Evolutionary conservation across 2,888 invertebrate species (phyloP).

Genomic region (Criorhina ranunculi): DNA sequence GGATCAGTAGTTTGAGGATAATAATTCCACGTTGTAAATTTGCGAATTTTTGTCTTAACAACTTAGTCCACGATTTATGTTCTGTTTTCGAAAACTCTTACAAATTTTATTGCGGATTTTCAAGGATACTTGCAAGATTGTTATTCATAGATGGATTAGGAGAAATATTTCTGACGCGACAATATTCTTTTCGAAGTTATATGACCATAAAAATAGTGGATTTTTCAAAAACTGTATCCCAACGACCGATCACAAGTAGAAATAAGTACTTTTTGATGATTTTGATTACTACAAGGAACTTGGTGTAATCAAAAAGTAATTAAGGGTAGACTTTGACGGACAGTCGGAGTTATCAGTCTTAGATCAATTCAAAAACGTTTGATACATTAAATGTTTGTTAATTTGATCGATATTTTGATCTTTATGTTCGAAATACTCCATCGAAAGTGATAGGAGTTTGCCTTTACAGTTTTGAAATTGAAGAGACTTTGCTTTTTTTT

Average conservation of each 20-base stretch:
- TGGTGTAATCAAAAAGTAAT: not conserved
- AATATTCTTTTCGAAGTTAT: not conserved
- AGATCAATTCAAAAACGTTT: too few relatives aligned
- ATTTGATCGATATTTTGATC: not conserved
- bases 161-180: not conserved
- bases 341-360: too few relatives aligned
- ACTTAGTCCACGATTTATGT: not conserved
- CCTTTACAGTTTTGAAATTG: not conserved
- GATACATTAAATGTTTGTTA: too few relatives aligned
- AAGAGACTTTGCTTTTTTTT: not conserved
- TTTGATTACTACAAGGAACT: too few relatives aligned
- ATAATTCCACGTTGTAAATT: not conserved
- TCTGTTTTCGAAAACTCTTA: too few relatives aligned
- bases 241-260: not conserved
- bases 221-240: too few relatives aligned
- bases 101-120: too few relatives aligned
- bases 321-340: too few relatives aligned
- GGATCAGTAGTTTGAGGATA: conserved; percentile 13
- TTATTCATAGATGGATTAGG: not conserved
- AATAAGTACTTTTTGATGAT: not conserved
- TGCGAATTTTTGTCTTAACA: conserved; percentile 16
- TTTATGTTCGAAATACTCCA: not conserved
- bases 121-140: not conserved
- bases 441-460: not conserved
- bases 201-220: too few relatives aligned